These are phyloP conservation scores for Microchrysa polita DNA, from an alignment of 2,888 invertebrate species.

Conservation along the genomic window DNA sequence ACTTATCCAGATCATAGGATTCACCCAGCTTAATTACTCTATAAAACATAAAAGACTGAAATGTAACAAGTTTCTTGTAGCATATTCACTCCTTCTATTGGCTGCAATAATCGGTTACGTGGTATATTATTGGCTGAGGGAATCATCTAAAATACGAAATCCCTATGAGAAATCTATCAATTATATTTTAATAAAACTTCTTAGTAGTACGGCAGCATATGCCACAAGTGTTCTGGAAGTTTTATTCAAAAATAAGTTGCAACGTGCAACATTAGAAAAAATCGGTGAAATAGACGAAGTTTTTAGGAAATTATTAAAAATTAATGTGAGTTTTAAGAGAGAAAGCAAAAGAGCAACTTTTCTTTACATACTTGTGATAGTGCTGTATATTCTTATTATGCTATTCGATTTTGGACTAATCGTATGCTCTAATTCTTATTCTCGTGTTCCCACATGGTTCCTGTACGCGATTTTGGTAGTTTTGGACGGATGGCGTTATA, in stretches of 20 bases:
- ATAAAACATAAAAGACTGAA: not conserved
- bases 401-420: too few species aligned
- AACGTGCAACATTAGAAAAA: constrained; percentile 53
- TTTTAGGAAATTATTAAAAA: constrained; percentile 56
- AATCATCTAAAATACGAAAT: not conserved
- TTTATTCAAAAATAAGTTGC: constrained; percentile 53
- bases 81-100: constrained; percentile 9
- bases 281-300: constrained; percentile 57
- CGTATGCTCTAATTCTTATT: constrained; percentile 30
- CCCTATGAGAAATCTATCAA: constrained; percentile 55
- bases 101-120: not conserved
- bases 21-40: constrained; percentile 12
- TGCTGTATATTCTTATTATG: too few species aligned
- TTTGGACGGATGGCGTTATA: constrained; percentile 58
- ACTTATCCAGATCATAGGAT: constrained; percentile 30
- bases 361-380: too few species aligned
- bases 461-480: constrained; percentile 57
- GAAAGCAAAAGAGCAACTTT: constrained; percentile 1
- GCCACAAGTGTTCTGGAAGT: constrained; percentile 57
- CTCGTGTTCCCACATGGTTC: constrained; percentile 55
- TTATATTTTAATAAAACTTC: constrained; percentile 59
- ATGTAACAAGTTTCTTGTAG: constrained; percentile 13
- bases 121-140: not conserved
- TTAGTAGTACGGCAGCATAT: constrained; percentile 59
- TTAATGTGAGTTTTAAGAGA: constrained; percentile 53